Evolutionary conservation across 2,888 invertebrate genomes (phyloP).

Genomic region (Syrista parreyssii): DNA sequence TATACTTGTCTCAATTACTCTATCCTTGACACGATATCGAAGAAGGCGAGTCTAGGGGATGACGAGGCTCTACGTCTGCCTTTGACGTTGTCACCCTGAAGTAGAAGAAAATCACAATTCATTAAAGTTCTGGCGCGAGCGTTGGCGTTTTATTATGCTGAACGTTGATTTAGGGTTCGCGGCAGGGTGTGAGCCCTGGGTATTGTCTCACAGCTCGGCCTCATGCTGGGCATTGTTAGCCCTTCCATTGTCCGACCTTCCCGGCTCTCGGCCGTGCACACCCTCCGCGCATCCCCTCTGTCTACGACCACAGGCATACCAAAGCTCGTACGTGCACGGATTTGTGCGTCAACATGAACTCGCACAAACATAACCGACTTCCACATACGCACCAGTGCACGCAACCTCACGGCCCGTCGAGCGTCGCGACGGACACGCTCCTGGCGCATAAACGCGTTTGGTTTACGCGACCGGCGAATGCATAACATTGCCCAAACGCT

Average conservation of each 20-base stretch:
- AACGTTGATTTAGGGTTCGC: conserved; percentile 61
- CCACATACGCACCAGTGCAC: not conserved
- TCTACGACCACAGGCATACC: not conserved
- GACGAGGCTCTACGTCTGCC: not conserved
- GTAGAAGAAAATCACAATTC: conserved; percentile 54
- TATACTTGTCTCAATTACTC: not conserved
- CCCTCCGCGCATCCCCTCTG: not conserved
- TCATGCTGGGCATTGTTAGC: conserved; percentile 59
- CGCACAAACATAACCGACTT: not conserved
- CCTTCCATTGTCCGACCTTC: conserved; percentile 53
- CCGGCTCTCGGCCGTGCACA: not conserved
- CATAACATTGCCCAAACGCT: conserved; percentile 30
- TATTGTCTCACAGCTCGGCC: conserved; percentile 58
- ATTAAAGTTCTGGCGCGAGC: conserved; percentile 46
- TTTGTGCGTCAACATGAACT: not conserved
- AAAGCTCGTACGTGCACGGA: not conserved
- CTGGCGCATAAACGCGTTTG: conserved; percentile 29
- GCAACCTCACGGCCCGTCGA: not conserved
- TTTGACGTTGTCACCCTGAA: not conserved
- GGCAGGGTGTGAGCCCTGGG: conserved; percentile 45
- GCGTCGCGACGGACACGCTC: conserved; percentile 5
- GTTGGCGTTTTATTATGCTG: conserved; percentile 58
- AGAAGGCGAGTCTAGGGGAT: not conserved
- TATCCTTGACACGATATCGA: not conserved
- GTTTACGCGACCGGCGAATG: conserved; percentile 35